Conservation (phyloP, 2,797 vertebrate genomes). For the Xerus rutilus region DNA sequence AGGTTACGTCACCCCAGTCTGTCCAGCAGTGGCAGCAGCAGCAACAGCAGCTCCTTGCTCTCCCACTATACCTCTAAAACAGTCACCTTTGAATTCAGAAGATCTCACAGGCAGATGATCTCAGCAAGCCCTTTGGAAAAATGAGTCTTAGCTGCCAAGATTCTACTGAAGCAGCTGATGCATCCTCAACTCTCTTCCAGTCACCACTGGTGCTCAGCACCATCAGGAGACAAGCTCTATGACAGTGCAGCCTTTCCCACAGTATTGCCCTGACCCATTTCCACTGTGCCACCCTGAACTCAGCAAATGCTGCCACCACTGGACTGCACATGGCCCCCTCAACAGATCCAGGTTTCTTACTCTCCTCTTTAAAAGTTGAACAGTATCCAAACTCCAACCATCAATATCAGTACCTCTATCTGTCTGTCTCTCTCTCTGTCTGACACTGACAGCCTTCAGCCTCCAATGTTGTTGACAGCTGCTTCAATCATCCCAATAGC, state of each 20-base stretch:
- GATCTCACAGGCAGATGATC: conserved; percentile 95
- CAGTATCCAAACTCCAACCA: conserved; percentile 61
- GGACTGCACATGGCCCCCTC: conserved; percentile 88
- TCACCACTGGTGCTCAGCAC: conserved; percentile 93
- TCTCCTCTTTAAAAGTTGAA: conserved; percentile 90
- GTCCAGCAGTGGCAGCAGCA: conserved; percentile 85
- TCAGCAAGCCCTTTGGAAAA: conserved; percentile 94
- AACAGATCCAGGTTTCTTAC: conserved; percentile 98
- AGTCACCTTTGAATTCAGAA: conserved; percentile 93
- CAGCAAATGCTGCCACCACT: conserved; percentile 95
- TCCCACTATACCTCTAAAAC: conserved; percentile 92
- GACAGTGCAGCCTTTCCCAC: conserved; percentile 88
- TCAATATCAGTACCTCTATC: conserved; percentile 79
- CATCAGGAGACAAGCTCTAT: conserved; percentile 92
- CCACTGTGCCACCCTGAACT: conserved; percentile 84
- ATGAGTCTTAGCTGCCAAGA: conserved; percentile 96
- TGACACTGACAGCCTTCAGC: conserved; percentile 61
- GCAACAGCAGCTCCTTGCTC: conserved; percentile 87
- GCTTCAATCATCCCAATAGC: conserved; percentile 94
- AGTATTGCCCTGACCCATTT: conserved; percentile 92
- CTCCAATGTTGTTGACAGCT: conserved; percentile 94
- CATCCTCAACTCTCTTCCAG: conserved; percentile 93
- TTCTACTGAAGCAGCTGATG: conserved; percentile 90
- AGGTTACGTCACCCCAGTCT: conserved; percentile 88
- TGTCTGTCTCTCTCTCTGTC: conserved; percentile 86